Base-by-base conservation (phyloP, 2,888 invertebrate genomes). In the Lochmaea capreae region DNA sequence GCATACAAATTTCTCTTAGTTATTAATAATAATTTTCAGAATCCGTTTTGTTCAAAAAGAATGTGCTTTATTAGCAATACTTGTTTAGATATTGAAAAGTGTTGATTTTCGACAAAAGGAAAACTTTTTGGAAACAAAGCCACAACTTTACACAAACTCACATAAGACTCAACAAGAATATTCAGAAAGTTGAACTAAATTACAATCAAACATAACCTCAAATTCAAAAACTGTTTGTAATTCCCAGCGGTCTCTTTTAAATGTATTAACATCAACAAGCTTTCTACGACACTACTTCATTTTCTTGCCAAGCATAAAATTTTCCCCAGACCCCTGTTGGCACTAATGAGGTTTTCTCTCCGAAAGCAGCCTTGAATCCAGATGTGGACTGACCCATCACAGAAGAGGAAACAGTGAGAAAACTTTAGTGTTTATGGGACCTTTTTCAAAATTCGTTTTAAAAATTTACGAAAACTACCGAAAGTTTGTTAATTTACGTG, bases 301-400 rank as follows among this genome's bases (percentile, higher is more conserved):
- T 62, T 69, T 62, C 69, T 69, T 68, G 33, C 59, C 39, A 5
- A 69, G 54, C 52, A 52, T 62, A 62, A 69, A 69, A 61, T 69
- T 62, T 69, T 62, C 61, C 62, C 52, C 52, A 57, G 62, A 69
- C 52, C 62, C 66, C 59, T 22, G 68, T 54, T 67, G 67, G 61
- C 73, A 69, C 71, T 76, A 76, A 76, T 76, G 73, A 76, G 68
- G 68, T 69, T 73, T 69, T 68, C 71, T 61, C 69, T 71, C 70
- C 66, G 65, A 72, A 67, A 58, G 69, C 70, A 18, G 33, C 33
- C 61, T 39, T 39, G 61, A 54, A 54, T 54, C 54, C 54, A 54
- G 54, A 54, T 54, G 54, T 54, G 54, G 10, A 54, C 54, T 54
- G 16, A 54, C 54, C 54, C 54, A 54, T 54, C 10, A 9, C 18